Evolutionary conservation across 30 jellyfish, hydroid and myxozoan species (phyloP).

Genomic region (Nemopilema nomurai): DNA sequence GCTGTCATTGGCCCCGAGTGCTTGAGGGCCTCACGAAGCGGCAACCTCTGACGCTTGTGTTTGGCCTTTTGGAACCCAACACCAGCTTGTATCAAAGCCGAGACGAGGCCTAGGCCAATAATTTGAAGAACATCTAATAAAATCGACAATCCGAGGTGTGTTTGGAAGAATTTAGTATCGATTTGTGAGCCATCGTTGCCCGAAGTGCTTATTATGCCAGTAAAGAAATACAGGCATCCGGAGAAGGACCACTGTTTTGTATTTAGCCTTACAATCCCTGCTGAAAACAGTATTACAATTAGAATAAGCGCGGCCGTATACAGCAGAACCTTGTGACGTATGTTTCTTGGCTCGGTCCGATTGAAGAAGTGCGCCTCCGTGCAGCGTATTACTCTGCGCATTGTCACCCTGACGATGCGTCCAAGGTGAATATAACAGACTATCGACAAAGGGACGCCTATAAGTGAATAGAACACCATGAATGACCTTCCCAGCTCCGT

Average conservation of each 20-base stretch:
- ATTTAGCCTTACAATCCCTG: not conserved
- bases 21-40: conserved; percentile 6
- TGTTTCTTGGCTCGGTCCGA: conserved; percentile 60
- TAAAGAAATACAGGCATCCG: conserved; percentile 43
- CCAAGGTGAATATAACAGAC: conserved; percentile 68
- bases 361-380: conserved; percentile 63
- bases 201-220: conserved; percentile 39
- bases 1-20: not conserved
- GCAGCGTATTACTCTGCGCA: conserved; percentile 33
- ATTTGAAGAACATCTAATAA: conserved; percentile 41
- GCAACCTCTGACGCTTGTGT: conserved; percentile 52
- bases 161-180: conserved; percentile 34
- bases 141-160: conserved; percentile 23
- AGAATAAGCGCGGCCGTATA: conserved; percentile 25
- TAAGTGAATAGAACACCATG: conserved; percentile 14
- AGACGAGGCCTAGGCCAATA: conserved; percentile 56
- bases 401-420: conserved; percentile 31
- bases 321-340: conserved; percentile 55
- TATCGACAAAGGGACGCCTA: conserved; percentile 60
- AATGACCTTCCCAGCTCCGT: conserved; percentile 51
- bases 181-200: conserved; percentile 47
- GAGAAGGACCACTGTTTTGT: conserved; percentile 22
- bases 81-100: conserved; percentile 64
- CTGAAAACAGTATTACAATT: not conserved
- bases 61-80: conserved; percentile 47